These are phyloP conservation scores for Oligia fasciuncula DNA, from an alignment of 2,888 invertebrate genomes.

Conservation along the genomic window DNA sequence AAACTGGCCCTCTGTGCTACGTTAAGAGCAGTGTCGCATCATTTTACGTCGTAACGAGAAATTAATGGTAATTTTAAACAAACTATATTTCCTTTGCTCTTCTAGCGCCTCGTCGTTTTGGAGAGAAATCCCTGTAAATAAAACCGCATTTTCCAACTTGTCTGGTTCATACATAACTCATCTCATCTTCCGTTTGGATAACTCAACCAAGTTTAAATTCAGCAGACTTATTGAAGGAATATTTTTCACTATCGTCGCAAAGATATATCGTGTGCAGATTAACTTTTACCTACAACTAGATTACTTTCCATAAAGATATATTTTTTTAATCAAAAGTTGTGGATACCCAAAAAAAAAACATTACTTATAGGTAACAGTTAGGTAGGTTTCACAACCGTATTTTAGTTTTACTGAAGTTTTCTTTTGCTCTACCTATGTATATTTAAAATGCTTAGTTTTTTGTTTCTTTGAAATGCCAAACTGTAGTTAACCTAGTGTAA, in stretches of 20 bases:
- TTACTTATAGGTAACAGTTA: neutral
- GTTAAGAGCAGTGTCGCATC: conserved; percentile 37
- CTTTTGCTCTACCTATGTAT: conserved; percentile 7
- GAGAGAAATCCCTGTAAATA: conserved; percentile 17
- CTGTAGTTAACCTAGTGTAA: conserved; percentile 73
- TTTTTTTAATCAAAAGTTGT: neutral
- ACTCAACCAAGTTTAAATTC: conserved; percentile 4
- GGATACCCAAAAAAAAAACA: neutral
- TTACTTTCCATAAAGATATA: neutral
- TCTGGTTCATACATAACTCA: conserved; percentile 1
- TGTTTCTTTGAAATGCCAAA: conserved; percentile 76
- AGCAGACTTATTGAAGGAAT: conserved; percentile 5
- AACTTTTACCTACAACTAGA: neutral
- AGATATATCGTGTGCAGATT: conserved; percentile 6
- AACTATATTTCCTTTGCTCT: conserved; percentile 29
- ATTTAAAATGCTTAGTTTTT: conserved; percentile 31
- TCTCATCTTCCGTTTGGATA: conserved; percentile 15
- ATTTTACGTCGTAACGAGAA: conserved; percentile 44
- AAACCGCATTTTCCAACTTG: conserved; percentile 28
- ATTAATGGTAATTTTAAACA: conserved; percentile 51
- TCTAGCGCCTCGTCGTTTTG: neutral
- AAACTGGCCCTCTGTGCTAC: conserved; percentile 26
- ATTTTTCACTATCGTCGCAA: conserved; percentile 29
- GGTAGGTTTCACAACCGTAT: neutral
- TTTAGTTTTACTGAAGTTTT: conserved; percentile 16